Evolutionary conservation across 2,888 invertebrate species (phyloP).

Genomic region (Volucella inanis): DNA sequence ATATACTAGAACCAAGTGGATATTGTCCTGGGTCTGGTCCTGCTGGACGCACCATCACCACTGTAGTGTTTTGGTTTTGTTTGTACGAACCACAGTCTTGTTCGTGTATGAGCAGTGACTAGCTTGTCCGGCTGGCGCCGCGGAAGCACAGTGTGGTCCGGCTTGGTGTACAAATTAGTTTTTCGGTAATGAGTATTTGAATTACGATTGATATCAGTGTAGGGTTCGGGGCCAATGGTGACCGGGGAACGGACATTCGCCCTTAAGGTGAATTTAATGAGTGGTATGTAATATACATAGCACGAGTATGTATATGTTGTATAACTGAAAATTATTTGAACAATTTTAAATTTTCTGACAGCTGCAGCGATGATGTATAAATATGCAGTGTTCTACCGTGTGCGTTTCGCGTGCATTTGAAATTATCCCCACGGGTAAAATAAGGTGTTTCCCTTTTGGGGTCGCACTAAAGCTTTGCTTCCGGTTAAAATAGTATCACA

Average conservation of each 20-base stretch:
- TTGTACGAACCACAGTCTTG: slow-evolving; percentile 29
- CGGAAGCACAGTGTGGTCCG: slow-evolving; percentile 59
- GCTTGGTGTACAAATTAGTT: slow-evolving; percentile 66
- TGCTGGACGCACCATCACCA: slow-evolving; percentile 20
- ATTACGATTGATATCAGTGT: slow-evolving; percentile 64
- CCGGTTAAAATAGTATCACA: slow-evolving; percentile 31
- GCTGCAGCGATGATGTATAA: not conserved
- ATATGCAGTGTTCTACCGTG: not conserved
- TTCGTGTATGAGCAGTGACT: slow-evolving; percentile 1
- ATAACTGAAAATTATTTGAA: slow-evolving; percentile 52
- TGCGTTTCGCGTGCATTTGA: slow-evolving; percentile 17
- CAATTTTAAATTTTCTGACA: slow-evolving; percentile 55
- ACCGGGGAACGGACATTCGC: slow-evolving; percentile 34
- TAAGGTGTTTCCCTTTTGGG: slow-evolving; percentile 41
- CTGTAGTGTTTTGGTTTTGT: slow-evolving; percentile 26
- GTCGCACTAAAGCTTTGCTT: slow-evolving; percentile 19
- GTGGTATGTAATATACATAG: slow-evolving; percentile 16
- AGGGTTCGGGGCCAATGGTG: not conserved
- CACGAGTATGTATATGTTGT: slow-evolving; percentile 31
- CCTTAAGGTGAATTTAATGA: slow-evolving; percentile 56
- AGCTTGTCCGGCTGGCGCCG: not conserved
- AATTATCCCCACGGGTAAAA: slow-evolving; percentile 27
- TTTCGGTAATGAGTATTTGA: slow-evolving; percentile 74
- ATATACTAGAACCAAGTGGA: slow-evolving; percentile 1
- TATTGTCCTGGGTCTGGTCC: not conserved